phyloP scores from a whole-genome alignment of 2,797 vertebrate genomes.

The Acrocephalus scirpaceus region DNA sequence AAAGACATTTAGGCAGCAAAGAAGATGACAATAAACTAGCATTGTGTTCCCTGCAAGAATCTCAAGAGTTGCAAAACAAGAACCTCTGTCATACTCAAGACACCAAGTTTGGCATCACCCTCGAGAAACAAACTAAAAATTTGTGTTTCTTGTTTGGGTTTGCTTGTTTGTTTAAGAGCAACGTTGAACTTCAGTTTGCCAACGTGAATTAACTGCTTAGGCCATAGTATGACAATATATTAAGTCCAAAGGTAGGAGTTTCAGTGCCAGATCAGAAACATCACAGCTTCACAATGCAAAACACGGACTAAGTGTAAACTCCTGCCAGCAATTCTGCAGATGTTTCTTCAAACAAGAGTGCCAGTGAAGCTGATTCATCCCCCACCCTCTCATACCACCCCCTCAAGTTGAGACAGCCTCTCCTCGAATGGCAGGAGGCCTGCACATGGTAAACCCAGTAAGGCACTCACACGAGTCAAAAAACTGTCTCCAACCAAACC shows the following conservation, averaged over 20 bases:
- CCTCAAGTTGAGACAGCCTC: background rate
- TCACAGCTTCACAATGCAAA: background rate
- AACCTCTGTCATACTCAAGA: background rate
- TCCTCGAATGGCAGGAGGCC: background rate
- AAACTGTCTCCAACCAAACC: background rate
- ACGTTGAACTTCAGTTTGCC: background rate
- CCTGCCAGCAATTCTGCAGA: background rate
- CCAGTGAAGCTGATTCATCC: slow-evolving; percentile 31
- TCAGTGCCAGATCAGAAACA: background rate
- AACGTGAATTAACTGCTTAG: background rate
- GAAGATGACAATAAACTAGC: background rate
- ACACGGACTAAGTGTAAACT: background rate
- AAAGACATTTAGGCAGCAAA: background rate
- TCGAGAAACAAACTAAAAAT: background rate
- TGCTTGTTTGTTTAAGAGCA: background rate
- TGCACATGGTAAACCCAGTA: background rate
- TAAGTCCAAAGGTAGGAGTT: background rate
- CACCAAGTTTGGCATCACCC: background rate
- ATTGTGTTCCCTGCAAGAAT: background rate
- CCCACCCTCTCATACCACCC: background rate
- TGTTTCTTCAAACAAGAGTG: slow-evolving; percentile 28
- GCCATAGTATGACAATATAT: background rate
- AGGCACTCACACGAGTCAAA: background rate
- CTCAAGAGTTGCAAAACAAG: background rate
- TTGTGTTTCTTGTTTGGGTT: background rate